These are phyloP conservation scores for Cosmorhoe ocellata DNA, from an alignment of 2,888 invertebrate genomes.

Conservation along the genomic window DNA sequence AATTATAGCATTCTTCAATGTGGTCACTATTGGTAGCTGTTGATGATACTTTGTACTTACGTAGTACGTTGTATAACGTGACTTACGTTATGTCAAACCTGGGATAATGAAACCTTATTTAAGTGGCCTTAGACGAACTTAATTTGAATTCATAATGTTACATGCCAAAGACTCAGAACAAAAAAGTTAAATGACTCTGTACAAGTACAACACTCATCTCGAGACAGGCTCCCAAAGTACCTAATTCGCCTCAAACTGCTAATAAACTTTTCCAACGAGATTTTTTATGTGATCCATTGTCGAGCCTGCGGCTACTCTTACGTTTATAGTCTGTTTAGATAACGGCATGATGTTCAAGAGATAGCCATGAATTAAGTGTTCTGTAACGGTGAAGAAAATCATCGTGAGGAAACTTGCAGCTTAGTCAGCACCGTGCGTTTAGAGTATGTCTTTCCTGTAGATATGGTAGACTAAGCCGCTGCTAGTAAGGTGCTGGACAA, in stretches of 20 bases:
- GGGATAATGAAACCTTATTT: no score
- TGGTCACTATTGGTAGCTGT: no score
- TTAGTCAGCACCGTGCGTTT: no score
- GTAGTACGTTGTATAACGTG: no score
- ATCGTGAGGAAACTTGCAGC: no score
- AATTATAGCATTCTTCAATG: no score
- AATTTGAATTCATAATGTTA: neutral
- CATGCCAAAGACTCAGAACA: neutral
- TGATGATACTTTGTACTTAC: no score
- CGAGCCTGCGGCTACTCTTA: constrained; percentile 13
- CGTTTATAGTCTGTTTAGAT: constrained; percentile 42
- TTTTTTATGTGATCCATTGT: constrained; percentile 24
- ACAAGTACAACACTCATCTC: constrained; percentile 9
- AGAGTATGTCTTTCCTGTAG: no score
- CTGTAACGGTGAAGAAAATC: no score
- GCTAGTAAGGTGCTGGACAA: no score
- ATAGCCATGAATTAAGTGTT: constrained; percentile 7
- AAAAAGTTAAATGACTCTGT: constrained; percentile 15
- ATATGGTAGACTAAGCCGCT: no score
- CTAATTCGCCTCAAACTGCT: constrained; percentile 19
- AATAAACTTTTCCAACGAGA: constrained; percentile 23
- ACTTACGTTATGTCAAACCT: no score
- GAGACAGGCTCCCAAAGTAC: constrained; percentile 10
- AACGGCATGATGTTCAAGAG: constrained; percentile 28
- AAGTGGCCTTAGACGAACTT: neutral